Conservation (phyloP, 2,113 vertebrate genomes). For the Neoarius graeffei region DNA sequence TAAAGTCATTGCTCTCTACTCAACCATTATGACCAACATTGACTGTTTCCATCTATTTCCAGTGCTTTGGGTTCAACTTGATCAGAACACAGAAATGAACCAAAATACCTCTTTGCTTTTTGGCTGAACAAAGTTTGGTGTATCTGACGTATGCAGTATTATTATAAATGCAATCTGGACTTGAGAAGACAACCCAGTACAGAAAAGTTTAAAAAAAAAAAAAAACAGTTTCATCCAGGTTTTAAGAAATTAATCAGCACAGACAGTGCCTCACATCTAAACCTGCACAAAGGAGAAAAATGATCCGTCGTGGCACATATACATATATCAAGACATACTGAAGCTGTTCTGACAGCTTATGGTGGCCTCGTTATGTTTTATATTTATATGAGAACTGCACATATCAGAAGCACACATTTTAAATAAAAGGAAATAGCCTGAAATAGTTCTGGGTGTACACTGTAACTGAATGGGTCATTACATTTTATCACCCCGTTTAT, state of each 20-base stretch:
- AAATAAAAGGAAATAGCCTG: neutral
- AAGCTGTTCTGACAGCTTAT: neutral
- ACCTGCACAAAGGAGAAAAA: conserved; percentile 13
- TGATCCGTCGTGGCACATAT: neutral
- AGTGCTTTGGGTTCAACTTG: neutral
- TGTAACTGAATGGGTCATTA: conserved; percentile 39
- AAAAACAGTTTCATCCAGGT: neutral
- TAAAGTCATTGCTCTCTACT: neutral
- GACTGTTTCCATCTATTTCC: neutral
- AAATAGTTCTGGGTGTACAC: neutral
- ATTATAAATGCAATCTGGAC: neutral
- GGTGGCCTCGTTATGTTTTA: neutral
- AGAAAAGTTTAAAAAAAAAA: neutral
- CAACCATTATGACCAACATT: neutral
- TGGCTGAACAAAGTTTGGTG: neutral
- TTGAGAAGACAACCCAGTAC: neutral
- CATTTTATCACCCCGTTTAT: neutral
- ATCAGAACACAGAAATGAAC: neutral
- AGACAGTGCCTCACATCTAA: neutral
- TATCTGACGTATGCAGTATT: neutral
- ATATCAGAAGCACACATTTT: neutral
- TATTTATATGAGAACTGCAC: too few relatives aligned
- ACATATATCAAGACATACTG: neutral
- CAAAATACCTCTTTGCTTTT: neutral
- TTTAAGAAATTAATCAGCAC: conserved; percentile 24